phyloP scores from a whole-genome alignment of 2,888 invertebrate species.

The Parascotia fuliginaria region DNA sequence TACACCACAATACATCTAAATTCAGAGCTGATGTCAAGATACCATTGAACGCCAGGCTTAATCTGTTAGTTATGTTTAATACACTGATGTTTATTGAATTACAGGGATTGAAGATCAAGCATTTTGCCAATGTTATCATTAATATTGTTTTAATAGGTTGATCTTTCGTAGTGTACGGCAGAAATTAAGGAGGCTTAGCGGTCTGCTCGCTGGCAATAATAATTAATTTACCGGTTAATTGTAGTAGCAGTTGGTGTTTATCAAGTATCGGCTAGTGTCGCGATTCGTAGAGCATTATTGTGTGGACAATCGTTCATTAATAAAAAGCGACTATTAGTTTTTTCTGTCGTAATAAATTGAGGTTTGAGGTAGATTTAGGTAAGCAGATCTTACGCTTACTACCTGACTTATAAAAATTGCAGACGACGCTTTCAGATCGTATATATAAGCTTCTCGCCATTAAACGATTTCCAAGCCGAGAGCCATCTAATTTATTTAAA shows the following conservation, averaged over 20 bases:
- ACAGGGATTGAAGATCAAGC: not conserved
- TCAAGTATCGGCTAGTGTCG: constrained; percentile 43
- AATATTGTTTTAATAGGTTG: constrained; percentile 4
- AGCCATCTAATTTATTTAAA: not conserved
- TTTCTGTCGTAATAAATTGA: not conserved
- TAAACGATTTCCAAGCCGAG: not conserved
- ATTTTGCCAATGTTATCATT: not conserved
- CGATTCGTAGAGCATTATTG: constrained; percentile 46
- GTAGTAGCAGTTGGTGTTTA: constrained; percentile 64
- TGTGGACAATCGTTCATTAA: constrained; percentile 29
- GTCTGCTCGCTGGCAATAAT: constrained; percentile 69
- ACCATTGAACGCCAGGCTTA: constrained; percentile 31
- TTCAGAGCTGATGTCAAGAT: constrained; percentile 31
- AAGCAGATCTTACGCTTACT: not conserved
- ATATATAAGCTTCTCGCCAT: not conserved
- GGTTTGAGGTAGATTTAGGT: not conserved
- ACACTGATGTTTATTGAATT: not conserved
- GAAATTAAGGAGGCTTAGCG: constrained; percentile 54
- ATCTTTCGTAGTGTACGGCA: constrained; percentile 28
- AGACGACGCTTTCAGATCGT: not conserved
- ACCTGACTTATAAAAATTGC: not conserved
- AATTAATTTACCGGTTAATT: constrained; percentile 80
- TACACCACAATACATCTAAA: constrained; percentile 38
- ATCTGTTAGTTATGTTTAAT: constrained; percentile 21
- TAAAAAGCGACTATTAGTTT: too few relatives aligned